These are phyloP conservation scores for Ricordea florida DNA, from an alignment of 92 coral and sea anemone genomes.

Conservation along the genomic window DNA sequence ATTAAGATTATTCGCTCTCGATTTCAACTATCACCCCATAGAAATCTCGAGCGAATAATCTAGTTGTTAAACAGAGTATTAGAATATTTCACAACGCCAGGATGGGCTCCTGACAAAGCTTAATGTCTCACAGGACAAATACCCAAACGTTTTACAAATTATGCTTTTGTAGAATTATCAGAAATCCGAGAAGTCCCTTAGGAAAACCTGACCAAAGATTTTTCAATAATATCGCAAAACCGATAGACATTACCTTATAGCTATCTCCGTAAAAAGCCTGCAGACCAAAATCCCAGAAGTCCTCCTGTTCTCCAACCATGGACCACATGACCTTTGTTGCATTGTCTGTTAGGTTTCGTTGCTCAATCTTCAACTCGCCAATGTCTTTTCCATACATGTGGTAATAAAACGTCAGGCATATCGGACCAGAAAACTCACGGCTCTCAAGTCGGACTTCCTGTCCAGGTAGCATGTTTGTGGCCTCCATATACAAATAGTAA, in stretches of 20 bases:
- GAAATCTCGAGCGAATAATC: no score
- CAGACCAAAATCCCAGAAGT: constrained; percentile 19
- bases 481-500: constrained; percentile 62
- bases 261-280: constrained; percentile 30
- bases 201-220: no score
- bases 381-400: constrained; percentile 70
- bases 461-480: constrained; percentile 31
- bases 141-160: no score
- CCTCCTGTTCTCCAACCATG: constrained; percentile 51
- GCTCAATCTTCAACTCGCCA: constrained; percentile 50
- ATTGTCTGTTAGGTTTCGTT: constrained; percentile 17
- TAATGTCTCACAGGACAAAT: no score
- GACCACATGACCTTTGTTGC: constrained; percentile 53
- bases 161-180: no score
- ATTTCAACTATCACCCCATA: no score
- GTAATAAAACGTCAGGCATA: constrained; percentile 51
- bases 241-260: constrained; percentile 19
- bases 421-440: constrained; percentile 20
- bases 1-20: no score
- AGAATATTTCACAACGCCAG: no score
- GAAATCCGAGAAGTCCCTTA: no score
- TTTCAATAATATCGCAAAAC: no score
- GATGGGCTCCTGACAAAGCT: no score
- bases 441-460: constrained; percentile 59
- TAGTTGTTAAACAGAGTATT: no score